These are phyloP conservation scores for Rhinolophus ferrumequinum DNA, from an alignment of 2,113 vertebrate genomes.

Conservation along the genomic window DNA sequence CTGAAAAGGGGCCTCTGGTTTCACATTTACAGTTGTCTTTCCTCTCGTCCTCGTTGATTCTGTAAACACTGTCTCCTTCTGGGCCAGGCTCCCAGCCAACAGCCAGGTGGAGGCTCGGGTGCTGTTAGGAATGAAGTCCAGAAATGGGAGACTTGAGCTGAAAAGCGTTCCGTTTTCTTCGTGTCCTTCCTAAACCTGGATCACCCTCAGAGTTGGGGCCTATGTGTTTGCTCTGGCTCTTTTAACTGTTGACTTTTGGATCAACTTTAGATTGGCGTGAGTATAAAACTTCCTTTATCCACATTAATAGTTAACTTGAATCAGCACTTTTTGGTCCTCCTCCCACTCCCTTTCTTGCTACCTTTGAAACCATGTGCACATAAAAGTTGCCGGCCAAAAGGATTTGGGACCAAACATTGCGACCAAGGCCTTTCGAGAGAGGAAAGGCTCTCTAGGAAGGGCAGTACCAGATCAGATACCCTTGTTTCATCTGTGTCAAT, in stretches of 20 bases:
- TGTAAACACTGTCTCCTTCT: conserved; percentile 9
- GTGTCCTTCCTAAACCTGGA: conserved; percentile 46
- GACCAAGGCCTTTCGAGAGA: neutral
- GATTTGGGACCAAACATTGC: neutral
- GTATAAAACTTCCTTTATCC: conserved; percentile 76
- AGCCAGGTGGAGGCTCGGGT: neutral
- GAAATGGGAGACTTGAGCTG: conserved; percentile 44
- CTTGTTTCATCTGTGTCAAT: neutral
- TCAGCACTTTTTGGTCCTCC: conserved; percentile 77
- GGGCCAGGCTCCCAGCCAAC: neutral
- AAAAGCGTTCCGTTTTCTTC: conserved; percentile 64
- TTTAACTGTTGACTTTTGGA: conserved; percentile 84
- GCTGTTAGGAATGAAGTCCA: conserved; percentile 48
- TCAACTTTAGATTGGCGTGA: conserved; percentile 80
- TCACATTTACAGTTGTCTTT: neutral
- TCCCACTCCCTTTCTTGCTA: conserved; percentile 64
- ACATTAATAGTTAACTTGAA: conserved; percentile 82
- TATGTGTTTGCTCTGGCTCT: conserved; percentile 77
- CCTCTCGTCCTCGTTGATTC: neutral
- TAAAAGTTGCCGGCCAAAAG: conserved; percentile 61
- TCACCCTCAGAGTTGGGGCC: conserved; percentile 79
- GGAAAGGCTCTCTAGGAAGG: neutral
- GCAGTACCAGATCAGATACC: neutral
- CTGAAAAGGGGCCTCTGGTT: neutral
- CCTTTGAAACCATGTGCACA: conserved; percentile 55